Evolutionary conservation across 2,888 invertebrate species (phyloP), one percentile per base, ranked within the genome.

Genomic region (Pachydiplax longipennis): DNA sequence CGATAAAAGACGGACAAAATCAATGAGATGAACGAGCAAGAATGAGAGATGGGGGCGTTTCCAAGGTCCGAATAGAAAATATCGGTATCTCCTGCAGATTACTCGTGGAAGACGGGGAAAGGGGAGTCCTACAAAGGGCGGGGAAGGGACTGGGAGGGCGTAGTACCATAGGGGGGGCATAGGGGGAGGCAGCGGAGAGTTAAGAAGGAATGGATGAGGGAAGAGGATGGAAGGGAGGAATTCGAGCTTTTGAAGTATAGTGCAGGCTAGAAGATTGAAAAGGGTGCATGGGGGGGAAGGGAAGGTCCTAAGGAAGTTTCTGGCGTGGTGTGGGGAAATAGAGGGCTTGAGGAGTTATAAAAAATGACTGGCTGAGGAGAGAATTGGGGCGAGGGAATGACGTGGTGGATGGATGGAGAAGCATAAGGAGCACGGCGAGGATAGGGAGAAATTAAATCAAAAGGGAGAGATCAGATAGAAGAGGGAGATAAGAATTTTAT

Each of bases 191-290:
- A 25, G 44, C 13, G n/a, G 81, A 48, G 44, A 22, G 81, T 44
- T 81, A 40, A 40, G 40, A 40, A 40, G 40, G 81, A 40, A 18
- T 44, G 40, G 81, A 81, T 40, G 82, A 48, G 82, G 48, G 82
- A 48, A 82, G 31, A 25, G 25, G 82, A 31, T n/a, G 1, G 53
- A 48, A 48, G 82, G 53, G 31, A 18, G 80, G 82, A 83, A 83
- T 53, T 31, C 48, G 22, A 61, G 61, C 61, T 87, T 61, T 87
- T 87, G 87, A 87, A 87, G 87, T 87, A 87, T 87, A 87, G 87
- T 87, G 83, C 65, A 13, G 87, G 31, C 15, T 61, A 18, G 87
- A 87, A 87, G 87, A 87, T 87, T 87, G 87, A 87, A 87, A 87
- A 83, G 58, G 83, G 82, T 48, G 48, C 31, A 48, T 5, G 83